Evolutionary conservation across 2,797 vertebrate species (phyloP).

Genomic region (Euthynnus affinis): DNA sequence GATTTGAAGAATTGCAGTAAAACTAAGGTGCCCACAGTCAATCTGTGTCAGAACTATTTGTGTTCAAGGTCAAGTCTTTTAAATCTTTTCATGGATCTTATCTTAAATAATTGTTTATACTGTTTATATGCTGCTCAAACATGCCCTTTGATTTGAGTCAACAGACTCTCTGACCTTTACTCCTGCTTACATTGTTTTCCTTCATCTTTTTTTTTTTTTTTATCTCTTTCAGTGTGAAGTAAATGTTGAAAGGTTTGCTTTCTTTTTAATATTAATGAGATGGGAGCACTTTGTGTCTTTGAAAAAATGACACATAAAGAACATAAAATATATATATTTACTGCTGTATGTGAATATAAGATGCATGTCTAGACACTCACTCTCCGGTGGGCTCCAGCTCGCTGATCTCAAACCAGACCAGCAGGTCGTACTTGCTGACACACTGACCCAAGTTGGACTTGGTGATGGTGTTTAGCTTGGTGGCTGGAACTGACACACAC

Average conservation of each 20-base stretch:
- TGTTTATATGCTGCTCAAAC: not conserved
- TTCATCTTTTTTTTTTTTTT: too few relatives aligned
- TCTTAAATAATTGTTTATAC: not conserved
- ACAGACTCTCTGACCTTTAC: not conserved
- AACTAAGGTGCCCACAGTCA: too few relatives aligned
- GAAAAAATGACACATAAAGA: not conserved
- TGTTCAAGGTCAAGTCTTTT: not conserved
- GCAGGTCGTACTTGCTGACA: constrained; percentile 97
- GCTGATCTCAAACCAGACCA: constrained; percentile 99
- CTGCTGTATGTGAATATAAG: not conserved
- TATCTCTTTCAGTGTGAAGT: too few relatives aligned
- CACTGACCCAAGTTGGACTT: constrained; percentile 97
- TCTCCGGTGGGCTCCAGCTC: constrained; percentile 99
- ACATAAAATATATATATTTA: not conserved
- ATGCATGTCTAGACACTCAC: constrained; percentile 85
- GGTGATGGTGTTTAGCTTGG: constrained; percentile 95
- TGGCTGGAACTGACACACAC: constrained; percentile 91
- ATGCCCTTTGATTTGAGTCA: not conserved
- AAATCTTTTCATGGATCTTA: not conserved
- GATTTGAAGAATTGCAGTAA: not conserved
- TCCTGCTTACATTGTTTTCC: not conserved
- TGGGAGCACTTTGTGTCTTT: not conserved
- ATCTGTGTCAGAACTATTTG: not conserved
- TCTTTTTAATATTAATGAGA: not conserved
- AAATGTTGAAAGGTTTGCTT: not conserved